Evolutionary conservation across 2,797 vertebrate genomes (phyloP), one percentile per base, ranked within the genome.

Genomic region (Otolemur crassicaudatus): DNA sequence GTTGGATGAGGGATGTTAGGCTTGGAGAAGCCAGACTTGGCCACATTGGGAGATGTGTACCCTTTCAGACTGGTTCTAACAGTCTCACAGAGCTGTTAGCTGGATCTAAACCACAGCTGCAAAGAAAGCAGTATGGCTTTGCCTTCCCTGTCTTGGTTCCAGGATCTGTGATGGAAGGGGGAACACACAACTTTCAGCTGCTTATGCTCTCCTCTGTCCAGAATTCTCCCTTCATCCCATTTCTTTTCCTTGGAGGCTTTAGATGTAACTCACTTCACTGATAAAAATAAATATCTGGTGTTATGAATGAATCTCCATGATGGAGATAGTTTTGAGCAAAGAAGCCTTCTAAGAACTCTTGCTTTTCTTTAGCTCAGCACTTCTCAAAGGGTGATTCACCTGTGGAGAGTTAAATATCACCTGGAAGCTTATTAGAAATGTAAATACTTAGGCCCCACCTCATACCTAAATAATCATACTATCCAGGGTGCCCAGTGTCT

Each of bases 11-110:
- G 46, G 49, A 87, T 61, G 20, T 92, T 20, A 70, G 25, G 58
- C 27, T 89, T 92, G 86, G 46, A 87, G 56, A 90, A 90, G 85
- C 29, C 67, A 93, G 67, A 85, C 31, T 87, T 95, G 56, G 46
- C n/a, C 61, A 37, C 56, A 3, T 63, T 94, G 60, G 37, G 75
- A 56, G 61, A 81, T 79, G 29, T 69, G 8, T 65, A 40, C 31
- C 53, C 63, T 79, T 88, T 56, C 60, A 92, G n/a, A 87, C 3
- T 63, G 56, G 40, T 77, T 80, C 40, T 83, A 29, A 81, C 76
- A 43, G 43, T 80, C 25, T 49, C 49, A 29, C 19, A 12, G 53
- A 69, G 43, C 87, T 94, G 49, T 43, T 60, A 12, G 46, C 29
- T 93, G 58, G 23, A 49, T 37, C 16, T 87, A 77, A 90, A 77